Evolutionary conservation across 2,113 vertebrate genomes (phyloP).

Genomic region (Rhombomys opimus): DNA sequence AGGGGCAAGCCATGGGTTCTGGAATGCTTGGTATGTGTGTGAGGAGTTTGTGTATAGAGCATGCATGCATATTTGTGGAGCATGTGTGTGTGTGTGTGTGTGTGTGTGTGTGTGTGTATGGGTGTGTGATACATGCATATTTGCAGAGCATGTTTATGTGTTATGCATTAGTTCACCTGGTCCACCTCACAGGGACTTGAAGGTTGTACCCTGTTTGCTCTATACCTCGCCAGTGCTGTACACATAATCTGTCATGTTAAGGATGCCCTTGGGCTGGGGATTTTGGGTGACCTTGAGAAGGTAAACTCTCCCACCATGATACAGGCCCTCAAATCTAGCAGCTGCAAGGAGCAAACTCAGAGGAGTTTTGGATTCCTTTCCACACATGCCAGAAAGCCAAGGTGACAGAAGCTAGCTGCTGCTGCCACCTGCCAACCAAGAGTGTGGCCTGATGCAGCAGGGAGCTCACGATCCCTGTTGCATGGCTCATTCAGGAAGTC

Average conservation of each 20-base stretch:
- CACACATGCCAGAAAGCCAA: background rate
- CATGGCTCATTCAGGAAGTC: background rate
- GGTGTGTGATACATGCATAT: no score
- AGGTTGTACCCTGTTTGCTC: no score
- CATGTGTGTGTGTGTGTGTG: background rate
- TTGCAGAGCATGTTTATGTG: background rate
- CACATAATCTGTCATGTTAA: background rate
- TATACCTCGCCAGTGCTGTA: background rate
- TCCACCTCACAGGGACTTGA: background rate
- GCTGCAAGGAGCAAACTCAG: background rate
- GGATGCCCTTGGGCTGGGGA: background rate
- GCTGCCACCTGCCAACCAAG: background rate
- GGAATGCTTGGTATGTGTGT: background rate
- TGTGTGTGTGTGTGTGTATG: no score
- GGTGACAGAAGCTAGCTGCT: background rate
- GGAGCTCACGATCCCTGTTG: background rate
- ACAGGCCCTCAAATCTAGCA: background rate
- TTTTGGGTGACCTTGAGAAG: background rate
- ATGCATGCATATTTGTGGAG: background rate
- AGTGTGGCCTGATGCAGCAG: background rate
- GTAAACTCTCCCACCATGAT: no score
- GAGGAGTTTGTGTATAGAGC: background rate
- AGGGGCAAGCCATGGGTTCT: background rate
- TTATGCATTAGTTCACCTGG: background rate
- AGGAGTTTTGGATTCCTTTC: background rate